These are phyloP conservation scores for Parauchenoglanis punctatus DNA, from an alignment of 2,797 vertebrate genomes.

Conservation along the genomic window DNA sequence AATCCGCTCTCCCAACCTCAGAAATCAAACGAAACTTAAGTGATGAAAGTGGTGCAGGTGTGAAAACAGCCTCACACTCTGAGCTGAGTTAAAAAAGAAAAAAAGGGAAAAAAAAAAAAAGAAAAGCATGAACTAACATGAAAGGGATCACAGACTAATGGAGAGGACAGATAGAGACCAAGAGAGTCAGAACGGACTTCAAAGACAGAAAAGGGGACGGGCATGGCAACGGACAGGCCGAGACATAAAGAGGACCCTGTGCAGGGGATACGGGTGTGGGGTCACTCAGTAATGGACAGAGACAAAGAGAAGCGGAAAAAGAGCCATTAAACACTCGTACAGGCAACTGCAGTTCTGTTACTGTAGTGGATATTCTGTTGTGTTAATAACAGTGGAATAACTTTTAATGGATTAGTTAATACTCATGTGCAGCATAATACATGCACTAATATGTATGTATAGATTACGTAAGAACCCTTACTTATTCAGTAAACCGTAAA, in stretches of 20 bases:
- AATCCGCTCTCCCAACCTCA: neutral
- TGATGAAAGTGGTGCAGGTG: conserved; percentile 27
- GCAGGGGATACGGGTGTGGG: neutral
- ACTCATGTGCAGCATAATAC: neutral
- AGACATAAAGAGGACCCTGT: conserved; percentile 17
- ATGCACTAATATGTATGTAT: neutral
- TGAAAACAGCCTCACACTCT: conserved; percentile 16
- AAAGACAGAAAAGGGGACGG: conserved; percentile 24
- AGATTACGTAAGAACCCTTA: too few species aligned
- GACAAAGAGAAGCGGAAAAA: too few species aligned
- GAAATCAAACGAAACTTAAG: conserved; percentile 31
- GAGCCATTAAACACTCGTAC: conserved; percentile 2
- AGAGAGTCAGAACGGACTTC: conserved; percentile 41
- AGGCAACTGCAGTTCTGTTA: too few species aligned
- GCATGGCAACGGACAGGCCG: conserved; percentile 30
- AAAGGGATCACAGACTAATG: conserved; percentile 43
- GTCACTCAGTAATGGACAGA: conserved; percentile 34
- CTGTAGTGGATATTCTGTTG: too few species aligned
- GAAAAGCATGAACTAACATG: conserved; percentile 24
- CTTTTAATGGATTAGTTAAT: neutral
- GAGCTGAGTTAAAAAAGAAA: neutral
- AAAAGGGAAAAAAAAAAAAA: neutral
- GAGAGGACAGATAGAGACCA: conserved; percentile 31
- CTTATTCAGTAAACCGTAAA: too few species aligned
- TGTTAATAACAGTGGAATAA: neutral